Evolutionary conservation across 2,113 vertebrate species (phyloP).

Genomic region (Pithys albifrons): DNA sequence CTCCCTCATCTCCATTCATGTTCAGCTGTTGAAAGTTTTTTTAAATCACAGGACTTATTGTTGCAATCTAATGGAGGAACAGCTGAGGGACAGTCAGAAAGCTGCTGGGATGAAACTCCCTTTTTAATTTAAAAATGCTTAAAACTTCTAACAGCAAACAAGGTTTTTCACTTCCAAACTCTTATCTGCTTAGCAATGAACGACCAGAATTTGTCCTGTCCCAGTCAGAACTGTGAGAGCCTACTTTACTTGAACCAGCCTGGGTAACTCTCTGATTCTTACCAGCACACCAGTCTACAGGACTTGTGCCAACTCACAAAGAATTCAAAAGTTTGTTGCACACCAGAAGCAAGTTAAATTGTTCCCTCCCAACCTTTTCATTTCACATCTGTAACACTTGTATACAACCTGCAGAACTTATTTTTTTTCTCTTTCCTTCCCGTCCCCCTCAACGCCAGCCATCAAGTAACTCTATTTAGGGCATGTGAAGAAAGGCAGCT

Average conservation of each 20-base stretch:
- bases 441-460: not conserved
- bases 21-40: not conserved
- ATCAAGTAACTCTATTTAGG: not conserved
- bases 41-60: not conserved
- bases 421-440: rapidly evolving
- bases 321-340: not conserved
- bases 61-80: not conserved
- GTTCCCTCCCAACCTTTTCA: not conserved
- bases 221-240: not conserved
- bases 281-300: not conserved
- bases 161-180: not conserved
- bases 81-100: not conserved
- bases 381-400: not conserved
- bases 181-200: not conserved
- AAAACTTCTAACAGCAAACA: not conserved
- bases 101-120: rapidly evolving
- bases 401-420: not conserved
- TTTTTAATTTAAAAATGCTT: not conserved
- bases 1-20: not conserved
- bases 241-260: not conserved
- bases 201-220: not conserved
- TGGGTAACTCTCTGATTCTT: not conserved
- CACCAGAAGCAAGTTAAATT: not conserved
- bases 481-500: not conserved
- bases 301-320: not conserved